These are phyloP conservation scores for Hylomyscus alleni DNA, from an alignment of 2,797 vertebrate genomes.

Conservation along the genomic window DNA sequence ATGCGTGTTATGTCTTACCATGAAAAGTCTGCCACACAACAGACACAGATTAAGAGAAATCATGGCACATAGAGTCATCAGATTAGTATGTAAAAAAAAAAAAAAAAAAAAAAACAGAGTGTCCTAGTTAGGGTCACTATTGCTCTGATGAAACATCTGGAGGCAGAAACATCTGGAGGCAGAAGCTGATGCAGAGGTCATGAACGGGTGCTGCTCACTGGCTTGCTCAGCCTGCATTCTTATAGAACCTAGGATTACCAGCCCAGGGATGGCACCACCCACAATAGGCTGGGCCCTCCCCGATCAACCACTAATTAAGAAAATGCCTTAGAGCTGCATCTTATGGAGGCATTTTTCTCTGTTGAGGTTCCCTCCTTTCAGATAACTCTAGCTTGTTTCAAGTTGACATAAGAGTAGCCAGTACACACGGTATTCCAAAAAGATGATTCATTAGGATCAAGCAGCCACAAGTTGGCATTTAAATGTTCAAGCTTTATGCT, in stretches of 20 bases:
- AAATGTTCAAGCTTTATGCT: conserved; percentile 69
- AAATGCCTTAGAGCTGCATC: not conserved
- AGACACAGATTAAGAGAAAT: not conserved
- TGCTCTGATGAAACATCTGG: not conserved
- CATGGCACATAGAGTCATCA: not conserved
- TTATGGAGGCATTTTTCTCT: not conserved
- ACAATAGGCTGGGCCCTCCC: too few relatives aligned
- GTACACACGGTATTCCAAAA: not conserved
- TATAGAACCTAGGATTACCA: not conserved
- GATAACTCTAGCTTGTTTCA: not conserved
- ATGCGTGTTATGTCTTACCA: not conserved
- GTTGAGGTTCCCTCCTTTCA: not conserved
- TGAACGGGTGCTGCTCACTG: not conserved
- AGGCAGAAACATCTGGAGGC: not conserved
- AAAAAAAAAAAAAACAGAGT: too few relatives aligned
- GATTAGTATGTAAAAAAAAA: not conserved
- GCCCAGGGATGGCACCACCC: not conserved
- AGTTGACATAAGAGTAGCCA: not conserved
- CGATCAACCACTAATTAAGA: not conserved
- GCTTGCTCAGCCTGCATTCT: not conserved
- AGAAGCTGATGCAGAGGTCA: not conserved
- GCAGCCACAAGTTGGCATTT: conserved; percentile 69
- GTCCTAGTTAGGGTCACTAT: not conserved
- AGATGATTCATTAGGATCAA: conserved; percentile 62
- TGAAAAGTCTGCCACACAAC: not conserved